Conservation (phyloP, 2,888 invertebrate genomes). For the Hyalella azteca region DNA sequence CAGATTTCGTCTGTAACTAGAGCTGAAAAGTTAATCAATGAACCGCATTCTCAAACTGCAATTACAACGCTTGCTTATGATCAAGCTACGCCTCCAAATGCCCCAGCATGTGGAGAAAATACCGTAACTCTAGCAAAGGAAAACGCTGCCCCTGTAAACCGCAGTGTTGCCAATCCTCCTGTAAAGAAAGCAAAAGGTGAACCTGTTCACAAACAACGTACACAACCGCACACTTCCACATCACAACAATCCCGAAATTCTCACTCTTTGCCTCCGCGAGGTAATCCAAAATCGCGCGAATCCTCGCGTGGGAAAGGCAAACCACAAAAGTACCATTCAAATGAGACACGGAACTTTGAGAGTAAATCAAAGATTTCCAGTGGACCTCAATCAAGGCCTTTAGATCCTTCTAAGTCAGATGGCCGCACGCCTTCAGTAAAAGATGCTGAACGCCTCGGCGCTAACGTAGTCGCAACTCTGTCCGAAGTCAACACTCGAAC, state of each 20-base stretch:
- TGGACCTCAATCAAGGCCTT: background rate
- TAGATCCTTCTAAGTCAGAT: background rate
- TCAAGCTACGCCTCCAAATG: background rate
- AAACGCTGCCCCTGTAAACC: background rate
- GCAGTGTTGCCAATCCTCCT: background rate
- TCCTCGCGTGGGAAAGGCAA: slow-evolving; percentile 8
- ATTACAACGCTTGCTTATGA: background rate
- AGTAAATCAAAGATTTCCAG: background rate
- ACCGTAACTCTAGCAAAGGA: background rate
- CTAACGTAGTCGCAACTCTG: background rate
- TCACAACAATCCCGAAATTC: background rate
- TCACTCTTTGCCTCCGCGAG: background rate
- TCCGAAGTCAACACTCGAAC: slow-evolving; percentile 12
- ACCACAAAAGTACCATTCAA: background rate
- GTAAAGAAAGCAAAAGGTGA: background rate
- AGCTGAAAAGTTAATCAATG: too few relatives aligned
- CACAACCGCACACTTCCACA: background rate
- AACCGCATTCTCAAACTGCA: background rate
- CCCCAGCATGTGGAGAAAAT: background rate
- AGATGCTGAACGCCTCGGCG: background rate
- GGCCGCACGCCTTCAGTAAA: background rate
- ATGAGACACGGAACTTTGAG: slow-evolving; percentile 30
- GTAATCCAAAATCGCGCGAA: background rate
- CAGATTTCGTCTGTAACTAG: too few relatives aligned
- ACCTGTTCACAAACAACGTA: background rate